phyloP scores from a whole-genome alignment of 2,888 invertebrate species.

The Cyrtodaria siliqua region DNA sequence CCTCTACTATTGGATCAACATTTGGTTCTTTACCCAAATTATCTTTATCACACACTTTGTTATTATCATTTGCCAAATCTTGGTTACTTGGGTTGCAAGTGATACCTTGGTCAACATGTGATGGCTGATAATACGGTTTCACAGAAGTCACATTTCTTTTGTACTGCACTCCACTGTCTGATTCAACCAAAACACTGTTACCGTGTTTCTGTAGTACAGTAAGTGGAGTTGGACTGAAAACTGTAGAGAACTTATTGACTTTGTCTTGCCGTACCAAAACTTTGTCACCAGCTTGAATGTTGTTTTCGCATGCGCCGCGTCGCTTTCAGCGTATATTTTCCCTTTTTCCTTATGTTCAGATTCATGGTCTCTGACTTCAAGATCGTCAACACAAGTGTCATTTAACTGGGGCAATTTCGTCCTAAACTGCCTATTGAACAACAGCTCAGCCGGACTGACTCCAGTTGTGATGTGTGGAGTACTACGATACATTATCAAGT shows the following conservation, averaged over 20 bases:
- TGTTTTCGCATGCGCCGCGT: too few relatives aligned
- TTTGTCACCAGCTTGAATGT: too few relatives aligned
- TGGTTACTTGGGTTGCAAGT: too few relatives aligned
- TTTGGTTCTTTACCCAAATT: too few relatives aligned
- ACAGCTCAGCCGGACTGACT: too few relatives aligned
- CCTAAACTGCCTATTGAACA: not conserved
- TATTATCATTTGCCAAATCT: not conserved
- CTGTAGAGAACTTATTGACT: constrained; percentile 8
- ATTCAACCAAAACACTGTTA: constrained; percentile 1
- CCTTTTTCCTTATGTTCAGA: constrained; percentile 21
- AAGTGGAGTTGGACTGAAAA: not conserved
- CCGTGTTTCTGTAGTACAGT: constrained; percentile 4
- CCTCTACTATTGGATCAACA: too few relatives aligned
- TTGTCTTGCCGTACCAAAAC: constrained; percentile 27
- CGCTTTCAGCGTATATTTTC: constrained; percentile 31
- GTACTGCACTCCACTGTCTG: not conserved
- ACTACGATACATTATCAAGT: too few relatives aligned
- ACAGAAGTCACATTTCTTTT: constrained; percentile 13
- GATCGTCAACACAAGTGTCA: not conserved
- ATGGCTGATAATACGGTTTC: not conserved
- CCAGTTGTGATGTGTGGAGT: too few relatives aligned
- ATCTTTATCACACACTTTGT: not conserved
- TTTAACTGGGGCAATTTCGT: constrained; percentile 14
- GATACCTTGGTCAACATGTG: too few relatives aligned
- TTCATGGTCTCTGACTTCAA: constrained; percentile 24